phyloP scores from a whole-genome alignment of 2,888 invertebrate species.

The Pterobdella sp. region DNA sequence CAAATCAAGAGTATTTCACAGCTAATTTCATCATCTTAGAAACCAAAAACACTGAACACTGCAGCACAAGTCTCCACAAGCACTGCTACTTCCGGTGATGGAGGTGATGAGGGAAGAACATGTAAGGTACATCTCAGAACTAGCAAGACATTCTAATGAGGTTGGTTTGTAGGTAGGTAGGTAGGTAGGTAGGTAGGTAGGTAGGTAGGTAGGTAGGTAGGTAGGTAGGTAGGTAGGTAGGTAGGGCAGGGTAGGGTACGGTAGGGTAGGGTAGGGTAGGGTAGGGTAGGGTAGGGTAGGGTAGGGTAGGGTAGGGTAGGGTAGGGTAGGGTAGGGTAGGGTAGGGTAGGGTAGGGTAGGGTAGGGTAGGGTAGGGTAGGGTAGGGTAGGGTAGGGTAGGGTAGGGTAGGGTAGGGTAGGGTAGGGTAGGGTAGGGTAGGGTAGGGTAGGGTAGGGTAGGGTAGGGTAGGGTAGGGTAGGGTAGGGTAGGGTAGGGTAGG shows the following conservation, averaged over 20 bases:
- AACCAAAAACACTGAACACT: no score
- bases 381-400: neutral
- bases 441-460: no score
- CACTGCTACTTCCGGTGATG: constrained; percentile 80
- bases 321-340: neutral
- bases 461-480: neutral
- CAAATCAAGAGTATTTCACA: no score
- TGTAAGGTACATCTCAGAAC: constrained; percentile 88
- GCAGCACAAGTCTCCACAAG: constrained; percentile 61
- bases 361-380: neutral
- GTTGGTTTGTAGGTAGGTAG: constrained; percentile 41
- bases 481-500: neutral
- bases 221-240: neutral
- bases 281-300: neutral
- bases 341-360: neutral
- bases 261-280: neutral
- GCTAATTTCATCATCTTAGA: no score
- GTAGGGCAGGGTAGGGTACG: neutral
- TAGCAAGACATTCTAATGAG: constrained; percentile 75
- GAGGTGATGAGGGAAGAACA: constrained; percentile 88
- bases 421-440: no score
- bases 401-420: neutral
- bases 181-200: neutral
- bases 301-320: neutral
- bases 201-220: neutral